Evolutionary conservation across 2,888 invertebrate genomes (phyloP), one percentile per base, ranked within the genome.

Genomic region (Horisme vitalbata): DNA sequence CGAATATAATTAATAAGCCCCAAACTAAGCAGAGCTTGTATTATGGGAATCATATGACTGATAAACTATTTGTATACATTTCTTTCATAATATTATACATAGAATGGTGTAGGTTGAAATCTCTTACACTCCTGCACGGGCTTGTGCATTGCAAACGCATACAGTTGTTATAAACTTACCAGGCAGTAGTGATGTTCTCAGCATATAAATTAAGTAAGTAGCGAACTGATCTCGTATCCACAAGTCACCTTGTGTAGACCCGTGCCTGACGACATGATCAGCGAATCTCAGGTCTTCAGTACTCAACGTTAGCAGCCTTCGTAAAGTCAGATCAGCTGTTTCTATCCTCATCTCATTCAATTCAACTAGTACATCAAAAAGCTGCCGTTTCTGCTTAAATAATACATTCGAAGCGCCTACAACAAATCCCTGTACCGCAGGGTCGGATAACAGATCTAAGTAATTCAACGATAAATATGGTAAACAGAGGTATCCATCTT

Each of bases 401-500:
- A 99, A 90, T n/a, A 98, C 95, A 89, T 99, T 99, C 9, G 99
- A 99, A n/a, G 99, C 99, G 24, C 99, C 99, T 46, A 98, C 95
- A 30, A 98, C 91, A 81, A 95, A 96, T 15, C 95, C 95, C 52
- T 94, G 90, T 4, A 98, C 96, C 61, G 96, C 95, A 2, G 95
- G 92, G 79, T 98, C 97, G 35, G 94, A 94, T 41, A 99, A 84
- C 44, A 98, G 88, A 85, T 99, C 99, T 87, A 99, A 93, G 77
- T 97, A 98, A 59, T 98, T 97, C 57, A 99, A 90, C 2, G 98
- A 98, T 55, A 99, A 89, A 81, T 99, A 99, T 10, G 99, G 99
- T 78, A 99, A 93, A 79, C 98, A 99, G 9, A 99, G 91, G 72
- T 96, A 95, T 33, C 99, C 99, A 85, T 97, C 95, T 21, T 95